Evolutionary conservation across 2,113 vertebrate species (phyloP).

Genomic region (Cebus imitator): DNA sequence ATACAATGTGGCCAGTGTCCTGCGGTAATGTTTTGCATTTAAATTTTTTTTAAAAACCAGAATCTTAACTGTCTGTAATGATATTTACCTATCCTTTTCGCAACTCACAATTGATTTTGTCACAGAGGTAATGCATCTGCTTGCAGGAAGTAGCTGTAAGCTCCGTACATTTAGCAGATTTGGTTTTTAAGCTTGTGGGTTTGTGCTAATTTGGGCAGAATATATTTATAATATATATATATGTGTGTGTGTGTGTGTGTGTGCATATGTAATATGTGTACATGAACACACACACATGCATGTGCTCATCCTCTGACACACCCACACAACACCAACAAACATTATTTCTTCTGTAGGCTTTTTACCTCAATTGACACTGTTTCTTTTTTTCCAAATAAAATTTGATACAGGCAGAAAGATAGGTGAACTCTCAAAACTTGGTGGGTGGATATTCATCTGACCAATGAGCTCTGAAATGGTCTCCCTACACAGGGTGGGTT

Average conservation of each 20-base stretch:
- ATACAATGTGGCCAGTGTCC: constrained; percentile 4
- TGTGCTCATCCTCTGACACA: neutral
- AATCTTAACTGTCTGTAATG: neutral
- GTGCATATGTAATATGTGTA: constrained; percentile 37
- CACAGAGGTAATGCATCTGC: constrained; percentile 29
- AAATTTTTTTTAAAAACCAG: neutral
- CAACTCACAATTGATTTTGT: constrained; percentile 29
- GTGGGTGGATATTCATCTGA: constrained; percentile 50
- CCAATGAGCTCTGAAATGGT: constrained; percentile 17
- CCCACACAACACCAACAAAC: neutral
- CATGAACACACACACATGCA: neutral
- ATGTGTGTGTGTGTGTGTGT: neutral
- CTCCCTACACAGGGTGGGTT: neutral
- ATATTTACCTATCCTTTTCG: constrained; percentile 11
- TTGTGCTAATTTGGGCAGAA: constrained; percentile 44
- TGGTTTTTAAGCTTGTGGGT: constrained; percentile 46
- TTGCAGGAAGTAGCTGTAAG: constrained; percentile 49
- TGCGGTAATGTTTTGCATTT: constrained; percentile 52
- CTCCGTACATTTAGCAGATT: constrained; percentile 52
- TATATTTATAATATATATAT: constrained; percentile 33
- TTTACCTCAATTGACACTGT: constrained; percentile 37
- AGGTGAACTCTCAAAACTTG: constrained; percentile 1
- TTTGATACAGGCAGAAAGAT: constrained; percentile 40
- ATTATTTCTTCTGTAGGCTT: constrained; percentile 25
- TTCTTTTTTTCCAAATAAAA: neutral